Evolutionary conservation across 2,113 vertebrate species (phyloP).

Genomic region (Sciurus niger): DNA sequence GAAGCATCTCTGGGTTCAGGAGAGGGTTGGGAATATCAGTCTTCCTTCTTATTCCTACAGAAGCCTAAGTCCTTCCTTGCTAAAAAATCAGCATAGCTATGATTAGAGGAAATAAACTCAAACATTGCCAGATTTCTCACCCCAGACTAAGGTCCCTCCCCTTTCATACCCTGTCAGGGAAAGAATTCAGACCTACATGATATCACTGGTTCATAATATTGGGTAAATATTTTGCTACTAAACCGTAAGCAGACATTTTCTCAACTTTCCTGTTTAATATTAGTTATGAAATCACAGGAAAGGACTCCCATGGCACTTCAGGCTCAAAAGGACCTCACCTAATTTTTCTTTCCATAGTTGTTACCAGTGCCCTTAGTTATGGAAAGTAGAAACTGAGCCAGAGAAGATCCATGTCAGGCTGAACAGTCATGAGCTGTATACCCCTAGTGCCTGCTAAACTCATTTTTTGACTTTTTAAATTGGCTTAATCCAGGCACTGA

Average conservation of each 20-base stretch:
- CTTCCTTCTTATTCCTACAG: not conserved
- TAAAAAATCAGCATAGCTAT: not conserved
- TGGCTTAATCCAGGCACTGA: not conserved
- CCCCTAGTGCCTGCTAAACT: not conserved
- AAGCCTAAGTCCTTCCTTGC: not conserved
- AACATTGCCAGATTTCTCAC: not conserved
- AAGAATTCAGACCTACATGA: not conserved
- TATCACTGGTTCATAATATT: not conserved
- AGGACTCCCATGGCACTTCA: not conserved
- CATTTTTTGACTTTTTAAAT: not conserved
- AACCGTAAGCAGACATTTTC: not conserved
- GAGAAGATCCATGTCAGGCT: not conserved
- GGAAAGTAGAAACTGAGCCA: not conserved
- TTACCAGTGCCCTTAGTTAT: not conserved
- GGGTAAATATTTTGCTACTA: not conserved
- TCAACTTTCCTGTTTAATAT: not conserved
- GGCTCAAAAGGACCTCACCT: not conserved
- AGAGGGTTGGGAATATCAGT: rapidly evolving
- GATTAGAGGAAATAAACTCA: not conserved
- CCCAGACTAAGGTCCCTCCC: not conserved
- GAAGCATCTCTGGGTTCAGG: not conserved
- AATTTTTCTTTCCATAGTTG: not conserved
- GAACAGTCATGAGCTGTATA: not conserved
- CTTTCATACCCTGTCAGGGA: not conserved
- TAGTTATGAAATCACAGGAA: not conserved